Base-by-base conservation (phyloP, 2,797 vertebrate species). In the Betta splendens region DNA sequence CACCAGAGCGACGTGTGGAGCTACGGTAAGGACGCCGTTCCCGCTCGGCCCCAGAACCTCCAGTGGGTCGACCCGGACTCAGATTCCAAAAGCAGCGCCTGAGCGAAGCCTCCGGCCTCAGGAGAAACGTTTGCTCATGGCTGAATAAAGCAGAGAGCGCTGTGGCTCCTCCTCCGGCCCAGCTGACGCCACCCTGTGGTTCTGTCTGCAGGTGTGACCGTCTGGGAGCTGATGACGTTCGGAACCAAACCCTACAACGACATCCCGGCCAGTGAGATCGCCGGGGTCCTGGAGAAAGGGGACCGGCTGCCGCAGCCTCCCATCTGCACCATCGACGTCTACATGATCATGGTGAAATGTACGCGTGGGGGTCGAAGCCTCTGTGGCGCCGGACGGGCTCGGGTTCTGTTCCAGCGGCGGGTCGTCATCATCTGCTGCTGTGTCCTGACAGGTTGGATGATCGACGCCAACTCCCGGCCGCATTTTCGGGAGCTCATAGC, bases 321-420 rank as follows among this genome's bases (percentile, higher is more conserved):
- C 0, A 97, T 98, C 84, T 99, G 98, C 65, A 99, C 98, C 77
- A 99, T 99, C 1, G 97, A 99, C 0, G 98, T 99, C 48, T 99
- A 99, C 88, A 99, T 99, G 98, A 98, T 99, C 83, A 99, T 99
- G 98, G 98, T 99, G 81, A 99, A 99, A 92, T 99, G 98, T 99
- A 89, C 94, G 95, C 89, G 22, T 16, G 13, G 29, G 15, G 32
- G 15, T n/a, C n/a, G n/a, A n/a, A n/a, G n/a, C n/a, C n/a, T n/a
- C n/a, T n/a, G n/a, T n/a, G n/a, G n/a, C n/a, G n/a, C n/a, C n/a
- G n/a, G n/a, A n/a, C n/a, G n/a, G n/a, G n/a, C n/a, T n/a, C n/a
- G n/a, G n/a, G n/a, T n/a, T n/a, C n/a, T n/a, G n/a, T n/a, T n/a
- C n/a, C n/a, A n/a, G n/a, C n/a, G n/a, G n/a, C n/a, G n/a, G n/a